Evolutionary conservation across 2,113 vertebrate genomes (phyloP).

Genomic region (Zosterops japonicus): DNA sequence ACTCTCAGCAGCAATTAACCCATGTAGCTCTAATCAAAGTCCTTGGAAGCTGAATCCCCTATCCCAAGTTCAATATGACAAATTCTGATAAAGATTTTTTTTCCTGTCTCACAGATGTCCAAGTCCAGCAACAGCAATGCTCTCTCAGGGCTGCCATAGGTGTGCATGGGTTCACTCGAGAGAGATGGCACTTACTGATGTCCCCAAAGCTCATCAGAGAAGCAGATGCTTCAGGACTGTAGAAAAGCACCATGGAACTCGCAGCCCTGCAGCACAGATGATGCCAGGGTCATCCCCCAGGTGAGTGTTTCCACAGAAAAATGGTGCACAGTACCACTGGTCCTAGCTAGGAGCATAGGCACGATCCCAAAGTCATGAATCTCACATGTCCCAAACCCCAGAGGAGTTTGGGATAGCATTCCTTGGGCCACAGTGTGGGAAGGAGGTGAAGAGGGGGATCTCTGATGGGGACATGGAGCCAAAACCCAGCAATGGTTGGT

Average conservation of each 20-base stretch:
- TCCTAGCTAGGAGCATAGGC: neutral
- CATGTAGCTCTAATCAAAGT: neutral
- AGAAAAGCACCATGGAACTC: neutral
- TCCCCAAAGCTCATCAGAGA: neutral
- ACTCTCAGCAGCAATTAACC: neutral
- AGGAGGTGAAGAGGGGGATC: neutral
- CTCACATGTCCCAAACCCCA: fast-evolving
- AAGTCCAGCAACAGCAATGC: neutral
- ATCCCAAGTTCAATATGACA: neutral
- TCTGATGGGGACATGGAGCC: neutral
- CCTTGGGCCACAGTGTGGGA: neutral
- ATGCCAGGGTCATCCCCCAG: neutral
- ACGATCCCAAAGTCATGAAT: fast-evolving
- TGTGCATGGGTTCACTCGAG: neutral
- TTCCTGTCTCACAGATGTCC: neutral
- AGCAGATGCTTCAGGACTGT: fast-evolving
- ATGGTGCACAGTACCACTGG: fast-evolving
- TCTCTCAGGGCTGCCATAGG: neutral
- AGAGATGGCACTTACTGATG: neutral
- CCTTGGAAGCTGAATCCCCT: neutral
- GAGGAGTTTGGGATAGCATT: neutral
- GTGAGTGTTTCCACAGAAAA: neutral
- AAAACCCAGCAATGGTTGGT: neutral
- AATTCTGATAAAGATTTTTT: neutral
- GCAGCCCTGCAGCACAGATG: neutral